phyloP scores from a whole-genome alignment of 1,140 invertebrate species.

The Hycleus phaleratus region DNA sequence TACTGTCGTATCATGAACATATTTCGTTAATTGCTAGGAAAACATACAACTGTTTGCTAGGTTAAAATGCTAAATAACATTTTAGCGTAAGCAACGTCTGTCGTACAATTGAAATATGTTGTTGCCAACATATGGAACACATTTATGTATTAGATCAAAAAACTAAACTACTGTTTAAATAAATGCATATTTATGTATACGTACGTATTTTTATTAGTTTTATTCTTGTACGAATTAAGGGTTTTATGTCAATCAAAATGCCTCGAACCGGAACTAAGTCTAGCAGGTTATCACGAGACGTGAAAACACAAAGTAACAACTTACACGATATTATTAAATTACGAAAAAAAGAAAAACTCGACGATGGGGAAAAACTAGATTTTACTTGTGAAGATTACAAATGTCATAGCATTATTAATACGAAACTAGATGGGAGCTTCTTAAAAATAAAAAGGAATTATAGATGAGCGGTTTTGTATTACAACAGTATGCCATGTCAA shows the following conservation, averaged over 20 bases:
- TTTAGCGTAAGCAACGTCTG: constrained; percentile 18
- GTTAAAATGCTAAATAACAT: constrained; percentile 20
- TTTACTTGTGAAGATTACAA: constrained; percentile 12
- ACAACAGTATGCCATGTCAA: constrained; percentile 19
- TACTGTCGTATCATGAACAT: constrained; percentile 22
- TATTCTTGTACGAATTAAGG: constrained; percentile 4
- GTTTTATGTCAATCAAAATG: constrained; percentile 24
- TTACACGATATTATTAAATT: too few species aligned
- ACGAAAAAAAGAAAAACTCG: too few species aligned
- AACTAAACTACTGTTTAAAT: constrained; percentile 22
- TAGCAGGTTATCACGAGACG: neutral
- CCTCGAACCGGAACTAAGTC: constrained; percentile 15
- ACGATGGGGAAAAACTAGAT: too few species aligned
- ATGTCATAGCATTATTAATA: constrained; percentile 10
- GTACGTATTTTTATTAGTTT: constrained; percentile 3
- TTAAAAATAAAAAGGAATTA: constrained; percentile 6
- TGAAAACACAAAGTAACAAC: too few species aligned
- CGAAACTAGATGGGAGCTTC: too few species aligned
- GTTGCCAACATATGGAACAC: constrained; percentile 24
- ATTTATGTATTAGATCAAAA: constrained; percentile 5
- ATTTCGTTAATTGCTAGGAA: constrained; percentile 26
- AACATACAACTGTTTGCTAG: constrained; percentile 21
- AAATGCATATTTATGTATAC: constrained; percentile 23
- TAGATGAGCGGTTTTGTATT: constrained; percentile 20
- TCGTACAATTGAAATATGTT: constrained; percentile 22